A percentile compares a stretch with the other conserved stretches of the same genome.
These are phyloP conservation scores for Hypocryptadius cinnamomeus DNA, from an alignment of 2,113 vertebrate genomes.

Conservation along the genomic window DNA sequence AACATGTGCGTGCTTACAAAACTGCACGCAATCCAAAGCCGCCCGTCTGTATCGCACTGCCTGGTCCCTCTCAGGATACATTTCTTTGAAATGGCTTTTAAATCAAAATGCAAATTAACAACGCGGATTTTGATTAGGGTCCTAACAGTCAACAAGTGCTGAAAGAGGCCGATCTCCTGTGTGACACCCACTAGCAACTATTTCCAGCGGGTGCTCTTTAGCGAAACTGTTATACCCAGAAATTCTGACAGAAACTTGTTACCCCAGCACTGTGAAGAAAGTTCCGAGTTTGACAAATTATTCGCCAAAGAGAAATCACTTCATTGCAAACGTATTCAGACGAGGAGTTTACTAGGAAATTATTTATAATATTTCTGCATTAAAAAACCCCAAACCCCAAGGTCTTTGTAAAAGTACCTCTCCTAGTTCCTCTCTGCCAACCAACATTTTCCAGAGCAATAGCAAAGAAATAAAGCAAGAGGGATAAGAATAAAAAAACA, in stretches of 20 bases:
- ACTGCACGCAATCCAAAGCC: not conserved
- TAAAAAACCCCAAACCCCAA: fast-evolving
- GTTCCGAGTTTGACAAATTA: not conserved
- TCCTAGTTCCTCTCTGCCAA: not conserved
- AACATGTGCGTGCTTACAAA: not conserved
- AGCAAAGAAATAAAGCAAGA: not conserved
- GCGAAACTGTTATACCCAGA: not conserved
- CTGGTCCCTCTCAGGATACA: not conserved
- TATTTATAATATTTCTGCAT: not conserved
- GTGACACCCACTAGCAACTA: not conserved
- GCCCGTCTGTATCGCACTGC: not conserved
- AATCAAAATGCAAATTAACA: not conserved
- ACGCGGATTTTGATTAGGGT: not conserved
- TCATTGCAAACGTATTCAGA: not conserved
- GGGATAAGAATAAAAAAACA: not conserved
- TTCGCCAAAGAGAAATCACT: not conserved
- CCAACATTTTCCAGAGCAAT: not conserved
- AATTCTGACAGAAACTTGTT: not conserved
- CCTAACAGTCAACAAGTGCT: constrained; percentile 63
- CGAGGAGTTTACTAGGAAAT: not conserved
- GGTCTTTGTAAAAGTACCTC: not conserved
- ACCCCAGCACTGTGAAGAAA: not conserved
- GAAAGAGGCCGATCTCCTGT: not conserved
- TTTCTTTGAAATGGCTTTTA: not conserved
- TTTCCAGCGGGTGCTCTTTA: not conserved